Percentiles rank a stretch among this genome's conserved stretches.
Conservation (phyloP, 2,888 invertebrate species). For the Flexamia atlantica region DNA sequence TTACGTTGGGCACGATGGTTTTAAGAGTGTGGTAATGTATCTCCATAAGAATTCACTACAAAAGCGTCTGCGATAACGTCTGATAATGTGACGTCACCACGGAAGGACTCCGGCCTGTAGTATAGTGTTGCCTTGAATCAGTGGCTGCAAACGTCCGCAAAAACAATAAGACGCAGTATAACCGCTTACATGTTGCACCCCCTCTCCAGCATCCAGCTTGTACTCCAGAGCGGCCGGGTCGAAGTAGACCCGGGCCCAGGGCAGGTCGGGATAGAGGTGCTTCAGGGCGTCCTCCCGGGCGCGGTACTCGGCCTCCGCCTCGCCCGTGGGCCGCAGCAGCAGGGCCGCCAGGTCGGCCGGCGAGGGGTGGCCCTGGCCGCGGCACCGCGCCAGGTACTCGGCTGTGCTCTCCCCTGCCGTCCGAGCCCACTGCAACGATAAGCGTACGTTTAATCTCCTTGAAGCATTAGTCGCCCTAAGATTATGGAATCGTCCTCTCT, state of each 20-base stretch:
- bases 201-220: not conserved
- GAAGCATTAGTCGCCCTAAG: too few relatives aligned
- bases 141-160: too few relatives aligned
- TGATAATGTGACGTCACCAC: too few relatives aligned
- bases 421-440: constrained; percentile 13
- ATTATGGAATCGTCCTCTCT: too few relatives aligned
- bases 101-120: too few relatives aligned
- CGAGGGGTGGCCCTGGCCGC: not conserved
- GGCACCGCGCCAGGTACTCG: constrained; percentile 17
- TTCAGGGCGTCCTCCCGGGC: not conserved
- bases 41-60: too few relatives aligned
- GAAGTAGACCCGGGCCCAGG: constrained; percentile 20
- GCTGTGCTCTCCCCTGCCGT: not conserved
- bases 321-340: not conserved
- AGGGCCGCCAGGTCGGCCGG: not conserved
- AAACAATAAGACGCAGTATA: too few relatives aligned
- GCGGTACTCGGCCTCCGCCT: constrained; percentile 21
- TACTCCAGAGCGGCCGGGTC: not conserved
- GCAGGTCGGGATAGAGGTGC: constrained; percentile 28
- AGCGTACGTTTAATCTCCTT: too few relatives aligned
- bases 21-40: too few relatives aligned
- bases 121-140: too few relatives aligned
- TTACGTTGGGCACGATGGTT: too few relatives aligned
- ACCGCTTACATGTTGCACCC: not conserved
- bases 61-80: too few relatives aligned